phyloP scores from a whole-genome alignment of 2,113 vertebrate species.

The Malurus cyaneus region DNA sequence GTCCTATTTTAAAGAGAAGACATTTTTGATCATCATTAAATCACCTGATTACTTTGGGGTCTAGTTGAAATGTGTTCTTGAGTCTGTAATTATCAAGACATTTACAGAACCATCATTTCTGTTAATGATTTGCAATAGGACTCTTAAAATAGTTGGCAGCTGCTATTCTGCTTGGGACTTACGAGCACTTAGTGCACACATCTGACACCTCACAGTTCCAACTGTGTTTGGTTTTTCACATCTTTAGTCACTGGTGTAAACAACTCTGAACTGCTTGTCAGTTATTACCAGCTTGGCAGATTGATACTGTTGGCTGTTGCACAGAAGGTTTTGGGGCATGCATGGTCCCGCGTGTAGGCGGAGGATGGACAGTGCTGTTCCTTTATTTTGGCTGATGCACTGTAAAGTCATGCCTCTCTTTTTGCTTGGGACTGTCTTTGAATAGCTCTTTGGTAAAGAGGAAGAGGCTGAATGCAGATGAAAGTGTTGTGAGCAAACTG shows the following conservation, averaged over 20 bases:
- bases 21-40: not conserved
- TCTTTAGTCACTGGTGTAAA: not conserved
- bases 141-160: not conserved
- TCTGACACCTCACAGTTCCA: not conserved
- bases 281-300: not conserved
- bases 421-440: not conserved
- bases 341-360: fast-evolving
- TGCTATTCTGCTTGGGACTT: not conserved
- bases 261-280: not conserved
- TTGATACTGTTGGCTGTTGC: not conserved
- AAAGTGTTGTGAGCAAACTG: not conserved
- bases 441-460: not conserved
- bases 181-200: not conserved
- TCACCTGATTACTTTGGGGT: not conserved
- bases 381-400: not conserved
- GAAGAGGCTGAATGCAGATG: not conserved
- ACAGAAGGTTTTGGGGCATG: not conserved
- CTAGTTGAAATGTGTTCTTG: not conserved
- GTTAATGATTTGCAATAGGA: not conserved
- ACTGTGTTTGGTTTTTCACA: not conserved
- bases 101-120: not conserved
- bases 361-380: not conserved
- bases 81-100: not conserved
- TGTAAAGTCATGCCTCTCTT: not conserved
- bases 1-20: not conserved